Base-by-base conservation (phyloP, 2,888 invertebrate species). In the Troides aeacus region DNA sequence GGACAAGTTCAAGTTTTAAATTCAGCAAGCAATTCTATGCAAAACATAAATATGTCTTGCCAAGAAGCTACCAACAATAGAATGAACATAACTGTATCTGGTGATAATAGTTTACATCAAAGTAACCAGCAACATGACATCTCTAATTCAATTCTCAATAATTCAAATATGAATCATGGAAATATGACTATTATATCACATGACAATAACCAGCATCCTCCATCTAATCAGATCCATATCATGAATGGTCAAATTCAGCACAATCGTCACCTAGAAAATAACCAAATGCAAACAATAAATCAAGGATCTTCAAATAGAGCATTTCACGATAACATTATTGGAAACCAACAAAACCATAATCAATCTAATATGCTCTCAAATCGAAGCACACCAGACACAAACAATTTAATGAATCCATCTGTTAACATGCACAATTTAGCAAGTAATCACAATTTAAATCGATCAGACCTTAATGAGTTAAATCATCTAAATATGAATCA, bases 191-290 rank as follows among this genome's bases (percentile, higher is more conserved):
- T 91, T 74, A 86, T 92, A 76, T 83, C 88, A 6, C 90, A 91
- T 73, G 89, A 90, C 36, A 87, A 82, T 73, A 84, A 80, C 70
- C 90, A 87, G 71, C 76, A 83, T 63, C 77, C 86, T 17, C 78
- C 86, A 62, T 75, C 89, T 3, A 92, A 92, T 74, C 92, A 92
- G 76, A 93, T 93, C 70, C 92, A 92, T 73, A 92, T 93, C 68
- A 87, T 90, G 88, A 92, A 89, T 78, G 92, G 92, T 39, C 92
- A 92, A 79, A 92, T 92, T 63, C 91, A 92, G 73, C 90, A 92
- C 71, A 86, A 87, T 75, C 83, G 91, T 42, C 86, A 86, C 78
- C 77, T 85, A 59, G 86, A 93, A 65, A 85, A 78, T 76, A 83
- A 78, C 74, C 85, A 93, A 84, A 76, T 93, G 80, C 85, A 87